Evolutionary conservation across 2,888 invertebrate genomes (phyloP).

Genomic region (Spisula solida): DNA sequence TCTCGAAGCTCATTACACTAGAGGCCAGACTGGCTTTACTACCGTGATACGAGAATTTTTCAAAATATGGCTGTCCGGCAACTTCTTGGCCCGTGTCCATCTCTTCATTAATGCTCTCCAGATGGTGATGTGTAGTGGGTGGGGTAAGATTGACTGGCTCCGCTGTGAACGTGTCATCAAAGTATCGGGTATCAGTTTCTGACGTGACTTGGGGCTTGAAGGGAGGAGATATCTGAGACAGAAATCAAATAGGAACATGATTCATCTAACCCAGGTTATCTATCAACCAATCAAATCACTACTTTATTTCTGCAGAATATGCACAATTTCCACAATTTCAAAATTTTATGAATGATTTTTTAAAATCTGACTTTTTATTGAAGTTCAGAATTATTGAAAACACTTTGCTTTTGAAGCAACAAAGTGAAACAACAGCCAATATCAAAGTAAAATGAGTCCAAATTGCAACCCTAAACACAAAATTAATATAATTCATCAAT

Average conservation of each 20-base stretch:
- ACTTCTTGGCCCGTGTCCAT: conserved; percentile 64
- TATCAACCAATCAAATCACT: neutral
- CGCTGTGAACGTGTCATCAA: conserved; percentile 99
- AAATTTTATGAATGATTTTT: no score
- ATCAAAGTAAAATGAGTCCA: no score
- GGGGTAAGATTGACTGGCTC: conserved; percentile 86
- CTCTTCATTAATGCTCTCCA: conserved; percentile 77
- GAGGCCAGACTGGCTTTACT: conserved; percentile 84
- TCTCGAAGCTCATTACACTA: conserved; percentile 83
- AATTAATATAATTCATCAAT: no score
- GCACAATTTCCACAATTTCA: neutral
- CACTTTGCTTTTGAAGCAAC: no score
- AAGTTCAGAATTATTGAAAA: no score
- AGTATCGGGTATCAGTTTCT: conserved; percentile 98
- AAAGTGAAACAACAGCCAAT: no score
- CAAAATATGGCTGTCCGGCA: conserved; percentile 90
- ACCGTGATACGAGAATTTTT: conserved; percentile 92
- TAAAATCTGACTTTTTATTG: no score
- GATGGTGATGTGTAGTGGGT: conserved; percentile 63
- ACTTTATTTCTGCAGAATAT: neutral
- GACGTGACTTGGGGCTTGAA: conserved; percentile 92
- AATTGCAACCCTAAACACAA: no score
- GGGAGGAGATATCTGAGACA: conserved; percentile 92
- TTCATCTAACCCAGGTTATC: neutral
- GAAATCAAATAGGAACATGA: conserved; percentile 60